Evolutionary conservation across 2,888 invertebrate species (phyloP), one percentile per base, ranked within the genome.

Genomic region (Platynereis dumerilii): DNA sequence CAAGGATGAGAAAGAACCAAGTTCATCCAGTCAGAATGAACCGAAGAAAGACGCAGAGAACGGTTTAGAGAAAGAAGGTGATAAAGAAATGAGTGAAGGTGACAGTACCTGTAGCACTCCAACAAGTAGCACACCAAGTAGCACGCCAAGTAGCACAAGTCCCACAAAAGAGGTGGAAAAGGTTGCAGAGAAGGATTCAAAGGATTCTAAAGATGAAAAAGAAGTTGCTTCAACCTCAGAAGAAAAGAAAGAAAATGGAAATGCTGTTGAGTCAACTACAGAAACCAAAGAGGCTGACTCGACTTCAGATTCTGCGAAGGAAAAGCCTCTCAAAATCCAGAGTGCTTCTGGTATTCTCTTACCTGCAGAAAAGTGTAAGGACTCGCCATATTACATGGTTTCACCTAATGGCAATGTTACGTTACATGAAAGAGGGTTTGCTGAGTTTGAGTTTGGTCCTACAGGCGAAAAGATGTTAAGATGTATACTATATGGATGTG

Each of bases 391-490:
- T 12, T 34, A 34, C 34, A 34, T 34, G 34, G 34, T 34, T 7
- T 34, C 34, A 7, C 34, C 34, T 34, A 34, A 34, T 34, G 34
- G 34, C 34, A 34, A 34, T 34, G 34, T 34, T 34, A 34, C 34
- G 5, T 34, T 34, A 2, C 44, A 12, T 27, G 57, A 17, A 39
- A 53, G 58, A 24, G 58, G 60, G 29, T 64, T 55, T 48, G 60
- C 42, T 17, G 55, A 58, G 59, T 72, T 72, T 53, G 68, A 72
- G 58, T 70, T 69, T 45, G 52, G 66, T 10, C 72, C 70, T 2
- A 72, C 72, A 0, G 64, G 67, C 2, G 71, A 72, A 61, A 61
- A 68, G 45, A 53, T 72, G 29, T 67, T 58, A 56, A 26, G 66
- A 17, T 73, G 73, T 34, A 44, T 60, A n/a, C 54, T 64, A 12